These are phyloP conservation scores for Chinchilla lanigera DNA, from an alignment of 2,113 vertebrate genomes.

Conservation along the genomic window DNA sequence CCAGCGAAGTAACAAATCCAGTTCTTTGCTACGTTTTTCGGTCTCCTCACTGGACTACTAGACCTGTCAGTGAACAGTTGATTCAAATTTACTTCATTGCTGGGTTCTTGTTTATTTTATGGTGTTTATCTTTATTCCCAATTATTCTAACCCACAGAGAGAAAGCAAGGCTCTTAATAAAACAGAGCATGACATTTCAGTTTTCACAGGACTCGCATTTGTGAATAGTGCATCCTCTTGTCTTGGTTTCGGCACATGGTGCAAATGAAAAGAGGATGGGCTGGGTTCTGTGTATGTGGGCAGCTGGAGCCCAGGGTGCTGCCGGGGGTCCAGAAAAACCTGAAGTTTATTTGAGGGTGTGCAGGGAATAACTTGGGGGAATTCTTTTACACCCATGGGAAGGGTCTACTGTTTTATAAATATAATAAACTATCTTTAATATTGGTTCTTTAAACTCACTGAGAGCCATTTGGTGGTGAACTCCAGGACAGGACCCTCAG, in stretches of 20 bases:
- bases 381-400: constrained; percentile 68
- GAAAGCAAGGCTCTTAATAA: constrained; percentile 69
- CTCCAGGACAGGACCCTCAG: constrained; percentile 60
- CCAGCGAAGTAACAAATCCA: neutral
- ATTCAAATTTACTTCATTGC: constrained; percentile 50
- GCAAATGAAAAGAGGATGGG: constrained; percentile 61
- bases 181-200: constrained; percentile 68
- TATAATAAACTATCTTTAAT: constrained; percentile 76
- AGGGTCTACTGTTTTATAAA: constrained; percentile 75
- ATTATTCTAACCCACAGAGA: constrained; percentile 72
- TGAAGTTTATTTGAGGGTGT: constrained; percentile 9
- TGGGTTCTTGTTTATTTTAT: constrained; percentile 65
- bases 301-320: constrained; percentile 29
- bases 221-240: constrained; percentile 31
- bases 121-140: constrained; percentile 73
- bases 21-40: neutral
- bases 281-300: neutral
- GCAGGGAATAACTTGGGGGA: constrained; percentile 52
- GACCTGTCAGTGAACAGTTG: constrained; percentile 19
- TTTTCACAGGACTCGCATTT: constrained; percentile 73
- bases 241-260: neutral
- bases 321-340: neutral
- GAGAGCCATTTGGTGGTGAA: constrained; percentile 67
- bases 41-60: neutral
- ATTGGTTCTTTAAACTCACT: constrained; percentile 73